These are phyloP conservation scores for Thysanoteuthis rhombus DNA, from an alignment of 2,888 invertebrate genomes.

Conservation along the genomic window DNA sequence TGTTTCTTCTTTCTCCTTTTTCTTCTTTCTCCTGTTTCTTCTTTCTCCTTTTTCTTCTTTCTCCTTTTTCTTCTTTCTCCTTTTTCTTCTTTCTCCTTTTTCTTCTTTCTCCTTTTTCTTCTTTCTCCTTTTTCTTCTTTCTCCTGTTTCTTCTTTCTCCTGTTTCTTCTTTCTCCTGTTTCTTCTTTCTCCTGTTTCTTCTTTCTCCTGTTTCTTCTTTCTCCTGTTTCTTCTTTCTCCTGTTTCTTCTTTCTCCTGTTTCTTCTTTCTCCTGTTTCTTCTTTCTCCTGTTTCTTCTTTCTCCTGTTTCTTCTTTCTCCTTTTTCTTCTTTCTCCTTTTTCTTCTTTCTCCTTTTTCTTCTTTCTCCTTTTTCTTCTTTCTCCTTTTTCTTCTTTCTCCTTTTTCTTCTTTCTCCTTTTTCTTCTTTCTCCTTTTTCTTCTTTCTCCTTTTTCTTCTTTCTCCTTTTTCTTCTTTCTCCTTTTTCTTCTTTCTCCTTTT, in stretches of 20 bases:
- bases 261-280: background rate
- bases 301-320: background rate
- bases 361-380: background rate
- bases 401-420: background rate
- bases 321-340: background rate
- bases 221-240: background rate
- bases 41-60: too few relatives aligned
- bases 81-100: too few relatives aligned
- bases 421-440: background rate
- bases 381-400: background rate
- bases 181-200: background rate
- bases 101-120: background rate
- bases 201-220: background rate
- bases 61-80: too few relatives aligned
- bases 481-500: background rate
- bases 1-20: background rate
- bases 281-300: background rate
- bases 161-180: background rate
- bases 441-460: background rate
- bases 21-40: too few relatives aligned
- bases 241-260: background rate
- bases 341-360: background rate
- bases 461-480: too few relatives aligned
- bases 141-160: background rate
- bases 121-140: background rate